Base-by-base conservation (phyloP, 2,113 vertebrate species). In the Tachuris rubrigastra region DNA sequence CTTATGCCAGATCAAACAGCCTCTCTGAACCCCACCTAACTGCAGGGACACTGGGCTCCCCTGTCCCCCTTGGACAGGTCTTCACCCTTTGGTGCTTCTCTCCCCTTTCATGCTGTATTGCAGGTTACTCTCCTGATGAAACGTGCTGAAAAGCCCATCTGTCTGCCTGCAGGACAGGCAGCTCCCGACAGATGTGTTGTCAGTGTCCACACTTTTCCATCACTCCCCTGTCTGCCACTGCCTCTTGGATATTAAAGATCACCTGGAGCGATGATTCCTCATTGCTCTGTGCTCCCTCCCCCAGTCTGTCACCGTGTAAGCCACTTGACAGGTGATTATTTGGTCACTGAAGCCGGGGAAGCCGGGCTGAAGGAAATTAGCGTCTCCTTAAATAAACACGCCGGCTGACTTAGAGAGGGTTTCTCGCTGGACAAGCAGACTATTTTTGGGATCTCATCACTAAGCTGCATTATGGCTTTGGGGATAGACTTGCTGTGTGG, bases 241-340 rank as follows among this genome's bases (percentile, higher is more conserved):
- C 60, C 52, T 91, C 60, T 68, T 67, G 68, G 85, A 84, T 95
- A 94, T 93, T 93, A 92, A 93, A 96, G 95, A 79, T 63, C 87
- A 95, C 87, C 90, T 83, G 75, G 41, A 96, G 82, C 2, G 4
- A 84, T 41, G 72, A 84, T 63, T 80, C 76, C 86, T 80, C 68
- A 10, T n/a, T 55, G 60, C 75, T 76, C 47, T 27, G 53, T 47
- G 68, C 90, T 85, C 79, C 67, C 91, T 69, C 69, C 89, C 78
- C 78, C 30, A 3, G 75, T 80, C 96, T 92, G 72, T 90, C 90
- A 78, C 85, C 3, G 0, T 4, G 3, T 69, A 67, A 95, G 85
- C 88, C 88, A 47, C 79, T 92, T 93, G 87, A 80, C 92, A 95
- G 82, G 90, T 52, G 90, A 96, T 96, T 95, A 96, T 69, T 74